Evolutionary conservation across 2,888 invertebrate species (phyloP).

Genomic region (Nomada goodeniana): DNA sequence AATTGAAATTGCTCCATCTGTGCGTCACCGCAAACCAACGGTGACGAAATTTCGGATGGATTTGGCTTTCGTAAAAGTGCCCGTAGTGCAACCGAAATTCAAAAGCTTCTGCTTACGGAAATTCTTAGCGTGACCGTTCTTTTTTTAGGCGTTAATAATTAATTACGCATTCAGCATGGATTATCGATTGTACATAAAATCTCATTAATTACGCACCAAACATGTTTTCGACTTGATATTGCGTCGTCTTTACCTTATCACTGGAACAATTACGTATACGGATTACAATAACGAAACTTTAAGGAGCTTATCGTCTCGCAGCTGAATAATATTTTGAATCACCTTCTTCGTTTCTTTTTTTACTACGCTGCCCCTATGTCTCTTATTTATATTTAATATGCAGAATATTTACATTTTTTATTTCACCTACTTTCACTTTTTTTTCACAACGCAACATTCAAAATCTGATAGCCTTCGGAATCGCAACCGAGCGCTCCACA

Average conservation of each 20-base stretch:
- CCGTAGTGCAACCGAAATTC: not conserved
- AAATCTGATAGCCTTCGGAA: too few species aligned
- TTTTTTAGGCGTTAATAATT: not conserved
- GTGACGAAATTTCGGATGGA: conserved; percentile 16
- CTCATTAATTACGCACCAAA: conserved; percentile 20
- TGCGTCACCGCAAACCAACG: conserved; percentile 7
- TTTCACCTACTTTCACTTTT: not conserved
- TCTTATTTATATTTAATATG: not conserved
- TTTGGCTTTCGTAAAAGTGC: not conserved
- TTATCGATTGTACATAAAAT: conserved; percentile 14
- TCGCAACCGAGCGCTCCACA: too few species aligned
- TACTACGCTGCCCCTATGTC: not conserved
- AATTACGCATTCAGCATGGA: not conserved
- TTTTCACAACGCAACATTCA: too few species aligned
- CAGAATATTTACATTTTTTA: not conserved
- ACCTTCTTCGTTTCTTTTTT: not conserved
- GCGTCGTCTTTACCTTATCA: conserved; percentile 24
- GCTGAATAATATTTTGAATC: not conserved
- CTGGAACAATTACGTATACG: conserved; percentile 1
- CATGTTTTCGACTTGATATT: conserved; percentile 32
- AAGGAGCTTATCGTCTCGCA: not conserved
- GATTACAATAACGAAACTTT: not conserved
- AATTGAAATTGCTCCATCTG: conserved; percentile 23
- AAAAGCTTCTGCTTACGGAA: not conserved
- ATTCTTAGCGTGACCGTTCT: not conserved